These are phyloP conservation scores for Phortica variegata DNA, from an alignment of 1,140 invertebrate genomes.

Conservation along the genomic window DNA sequence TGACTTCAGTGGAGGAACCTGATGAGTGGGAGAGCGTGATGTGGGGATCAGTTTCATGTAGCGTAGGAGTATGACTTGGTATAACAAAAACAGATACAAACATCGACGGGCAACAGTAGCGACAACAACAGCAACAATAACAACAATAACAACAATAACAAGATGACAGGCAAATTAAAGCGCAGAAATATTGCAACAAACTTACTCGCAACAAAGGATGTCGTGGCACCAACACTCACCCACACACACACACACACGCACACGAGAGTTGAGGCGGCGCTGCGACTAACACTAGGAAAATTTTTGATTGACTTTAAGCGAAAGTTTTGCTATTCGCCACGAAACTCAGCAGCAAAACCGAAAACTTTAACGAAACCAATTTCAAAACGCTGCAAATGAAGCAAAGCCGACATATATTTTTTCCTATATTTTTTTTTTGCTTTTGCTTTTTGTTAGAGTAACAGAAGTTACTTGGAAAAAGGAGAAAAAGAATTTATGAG, in stretches of 20 bases:
- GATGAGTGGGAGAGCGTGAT: too few relatives aligned
- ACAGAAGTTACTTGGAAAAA: constrained; percentile 10
- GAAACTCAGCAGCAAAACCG: too few relatives aligned
- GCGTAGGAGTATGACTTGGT: not conserved
- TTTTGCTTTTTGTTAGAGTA: too few relatives aligned
- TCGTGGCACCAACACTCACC: too few relatives aligned
- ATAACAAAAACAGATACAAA: not conserved
- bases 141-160: not conserved
- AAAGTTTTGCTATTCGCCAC: constrained; percentile 36
- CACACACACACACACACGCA: too few relatives aligned
- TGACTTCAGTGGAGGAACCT: too few relatives aligned
- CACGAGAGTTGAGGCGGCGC: too few relatives aligned
- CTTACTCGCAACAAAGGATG: not conserved
- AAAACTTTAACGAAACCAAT: constrained; percentile 25
- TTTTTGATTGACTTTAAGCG: constrained; percentile 31
- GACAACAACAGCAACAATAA: constrained; percentile 10
- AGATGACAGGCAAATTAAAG: constrained; percentile 22
- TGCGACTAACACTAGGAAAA: not conserved
- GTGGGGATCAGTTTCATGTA: too few relatives aligned
- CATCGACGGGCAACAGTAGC: not conserved
- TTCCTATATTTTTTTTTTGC: too few relatives aligned
- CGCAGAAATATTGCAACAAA: constrained; percentile 13
- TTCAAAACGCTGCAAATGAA: constrained; percentile 16
- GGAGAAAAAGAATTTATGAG: constrained; percentile 46
- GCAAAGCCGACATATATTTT: not conserved